A percentile compares a stretch with the other conserved stretches of the same genome.
Evolutionary conservation across 2,797 vertebrate genomes (phyloP).

Genomic region (Cygnus olor): DNA sequence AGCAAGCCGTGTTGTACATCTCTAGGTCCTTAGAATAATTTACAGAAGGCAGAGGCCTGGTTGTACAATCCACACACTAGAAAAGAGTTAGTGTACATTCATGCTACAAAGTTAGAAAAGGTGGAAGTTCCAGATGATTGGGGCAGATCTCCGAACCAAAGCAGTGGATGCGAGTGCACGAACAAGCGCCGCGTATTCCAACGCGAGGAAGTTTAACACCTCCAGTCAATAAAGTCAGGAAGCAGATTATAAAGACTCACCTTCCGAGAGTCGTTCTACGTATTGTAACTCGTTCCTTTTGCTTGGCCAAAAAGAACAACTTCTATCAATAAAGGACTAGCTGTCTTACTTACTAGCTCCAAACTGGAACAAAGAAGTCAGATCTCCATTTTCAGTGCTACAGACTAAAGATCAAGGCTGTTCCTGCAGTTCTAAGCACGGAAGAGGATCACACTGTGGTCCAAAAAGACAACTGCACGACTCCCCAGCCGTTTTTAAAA

Average conservation of each 20-base stretch:
- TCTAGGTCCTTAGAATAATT: conserved; percentile 33
- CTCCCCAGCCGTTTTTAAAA: not conserved
- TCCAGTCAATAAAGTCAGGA: not conserved
- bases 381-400: not conserved
- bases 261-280: not conserved
- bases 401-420: not conserved
- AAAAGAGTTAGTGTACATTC: conserved; percentile 40
- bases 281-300: not conserved
- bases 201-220: not conserved
- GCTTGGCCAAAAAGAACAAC: not conserved
- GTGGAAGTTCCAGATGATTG: not conserved
- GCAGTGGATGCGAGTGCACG: not conserved
- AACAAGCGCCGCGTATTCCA: not conserved
- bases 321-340: not conserved
- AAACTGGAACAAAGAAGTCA: not conserved
- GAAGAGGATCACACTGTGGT: not conserved
- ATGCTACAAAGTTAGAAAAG: conserved; percentile 43
- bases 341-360: not conserved
- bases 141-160: conserved; percentile 27
- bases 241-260: not conserved
- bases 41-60: conserved; percentile 34
- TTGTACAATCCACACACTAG: conserved; percentile 6
- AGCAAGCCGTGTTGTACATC: conserved; percentile 47
- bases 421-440: not conserved
- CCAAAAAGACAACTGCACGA: not conserved